These are phyloP conservation scores for Cottoperca gobio DNA, from an alignment of 2,797 vertebrate genomes.

Conservation along the genomic window DNA sequence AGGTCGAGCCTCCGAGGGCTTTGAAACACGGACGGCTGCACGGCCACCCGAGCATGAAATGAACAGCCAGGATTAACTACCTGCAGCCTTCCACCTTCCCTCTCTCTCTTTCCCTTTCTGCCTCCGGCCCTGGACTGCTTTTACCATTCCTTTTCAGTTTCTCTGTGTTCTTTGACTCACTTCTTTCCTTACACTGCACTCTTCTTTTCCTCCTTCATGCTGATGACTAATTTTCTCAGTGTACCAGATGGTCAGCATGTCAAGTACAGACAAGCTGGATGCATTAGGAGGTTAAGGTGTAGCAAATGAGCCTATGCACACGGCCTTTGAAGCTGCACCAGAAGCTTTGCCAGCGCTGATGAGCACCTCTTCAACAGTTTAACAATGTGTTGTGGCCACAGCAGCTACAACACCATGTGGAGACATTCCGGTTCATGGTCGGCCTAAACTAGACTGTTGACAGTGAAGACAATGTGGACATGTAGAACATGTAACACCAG, in stretches of 20 bases:
- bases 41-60: constrained; percentile 75
- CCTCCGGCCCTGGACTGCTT: not conserved
- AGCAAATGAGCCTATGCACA: not conserved
- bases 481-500: not conserved
- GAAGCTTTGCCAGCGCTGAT: not conserved
- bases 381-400: not conserved
- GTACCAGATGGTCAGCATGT: constrained; percentile 12
- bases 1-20: constrained; percentile 44
- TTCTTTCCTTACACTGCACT: not conserved
- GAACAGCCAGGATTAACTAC: constrained; percentile 75
- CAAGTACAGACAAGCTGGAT: not conserved
- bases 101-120: not conserved
- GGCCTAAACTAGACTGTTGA: not conserved
- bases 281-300: not conserved
- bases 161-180: not conserved
- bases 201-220: not conserved
- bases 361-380: not conserved
- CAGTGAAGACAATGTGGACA: not conserved
- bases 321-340: not conserved
- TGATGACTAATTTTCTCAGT: not conserved
- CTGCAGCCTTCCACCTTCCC: constrained; percentile 40
- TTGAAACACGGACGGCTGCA: constrained; percentile 52
- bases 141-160: not conserved
- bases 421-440: not conserved
- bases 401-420: not conserved